Percentiles rank a stretch among this genome's conserved stretches.
Evolutionary conservation across 2,113 vertebrate genomes (phyloP).

Genomic region (Cnemophilus loriae): DNA sequence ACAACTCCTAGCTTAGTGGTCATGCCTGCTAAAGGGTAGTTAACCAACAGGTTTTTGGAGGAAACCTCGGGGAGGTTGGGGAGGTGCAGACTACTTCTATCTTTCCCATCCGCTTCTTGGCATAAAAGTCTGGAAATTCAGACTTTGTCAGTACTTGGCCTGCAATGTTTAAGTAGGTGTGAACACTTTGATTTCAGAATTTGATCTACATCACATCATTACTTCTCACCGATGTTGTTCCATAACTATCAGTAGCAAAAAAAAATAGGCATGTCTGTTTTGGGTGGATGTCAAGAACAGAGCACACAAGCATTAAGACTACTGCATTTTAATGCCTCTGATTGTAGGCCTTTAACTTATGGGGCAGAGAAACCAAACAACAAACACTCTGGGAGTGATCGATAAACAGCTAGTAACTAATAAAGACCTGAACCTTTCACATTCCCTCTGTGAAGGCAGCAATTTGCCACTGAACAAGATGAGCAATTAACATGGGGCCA

Average conservation of each 20-base stretch:
- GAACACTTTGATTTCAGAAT: constrained; percentile 37
- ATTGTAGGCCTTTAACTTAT: not conserved
- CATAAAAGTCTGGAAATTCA: not conserved
- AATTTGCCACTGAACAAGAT: constrained; percentile 2
- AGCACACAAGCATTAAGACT: not conserved
- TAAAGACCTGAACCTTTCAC: constrained; percentile 24
- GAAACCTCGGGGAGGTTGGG: not conserved
- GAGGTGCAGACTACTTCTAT: not conserved
- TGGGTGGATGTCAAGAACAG: not conserved
- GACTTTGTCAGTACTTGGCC: not conserved
- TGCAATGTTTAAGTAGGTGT: not conserved
- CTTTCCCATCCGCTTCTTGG: not conserved
- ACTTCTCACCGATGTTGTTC: not conserved
- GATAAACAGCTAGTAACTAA: constrained; percentile 44
- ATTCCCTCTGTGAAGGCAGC: not conserved
- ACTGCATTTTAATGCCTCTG: not conserved
- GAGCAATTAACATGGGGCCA: constrained; percentile 1
- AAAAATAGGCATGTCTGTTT: not conserved
- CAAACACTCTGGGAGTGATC: not conserved
- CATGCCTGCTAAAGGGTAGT: not conserved
- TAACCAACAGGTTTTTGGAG: not conserved
- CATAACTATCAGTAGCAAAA: not conserved
- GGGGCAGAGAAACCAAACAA: not conserved
- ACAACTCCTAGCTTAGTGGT: not conserved
- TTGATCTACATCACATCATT: not conserved